Percentiles rank a stretch among this genome's conserved stretches.
These are phyloP conservation scores for Gobiocypris rarus DNA, from an alignment of 2,113 vertebrate genomes.

Conservation along the genomic window DNA sequence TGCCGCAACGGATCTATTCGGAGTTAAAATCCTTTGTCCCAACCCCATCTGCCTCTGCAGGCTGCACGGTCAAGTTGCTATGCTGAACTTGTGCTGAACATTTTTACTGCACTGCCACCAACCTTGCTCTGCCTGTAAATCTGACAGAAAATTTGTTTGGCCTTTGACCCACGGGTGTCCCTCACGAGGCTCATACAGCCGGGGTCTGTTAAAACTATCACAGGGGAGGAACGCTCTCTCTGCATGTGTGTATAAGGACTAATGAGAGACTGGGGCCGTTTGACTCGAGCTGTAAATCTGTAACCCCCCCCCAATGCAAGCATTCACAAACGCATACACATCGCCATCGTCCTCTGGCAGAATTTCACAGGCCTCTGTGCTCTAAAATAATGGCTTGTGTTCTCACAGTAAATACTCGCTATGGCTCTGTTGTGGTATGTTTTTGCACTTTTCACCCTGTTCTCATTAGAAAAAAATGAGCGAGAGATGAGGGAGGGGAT, in stretches of 20 bases:
- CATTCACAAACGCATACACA: slow-evolving; percentile 31
- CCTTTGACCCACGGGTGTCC: slow-evolving; percentile 72
- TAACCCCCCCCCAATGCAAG: slow-evolving; percentile 21
- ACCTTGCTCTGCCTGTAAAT: slow-evolving; percentile 68
- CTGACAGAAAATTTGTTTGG: slow-evolving; percentile 79
- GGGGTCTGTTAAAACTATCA: slow-evolving; percentile 76
- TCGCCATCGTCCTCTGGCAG: slow-evolving; percentile 55
- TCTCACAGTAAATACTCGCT: slow-evolving; percentile 65
- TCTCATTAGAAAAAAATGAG: slow-evolving; percentile 55
- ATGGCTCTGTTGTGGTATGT: slow-evolving; percentile 65
- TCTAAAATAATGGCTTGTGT: slow-evolving; percentile 66
- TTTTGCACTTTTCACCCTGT: slow-evolving; percentile 70
- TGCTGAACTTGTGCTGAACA: slow-evolving; percentile 56
- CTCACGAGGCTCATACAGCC: slow-evolving; percentile 63
- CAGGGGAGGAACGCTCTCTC: slow-evolving; percentile 50
- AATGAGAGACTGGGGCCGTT: slow-evolving; percentile 68
- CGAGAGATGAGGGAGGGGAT: slow-evolving; percentile 30
- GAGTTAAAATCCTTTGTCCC: slow-evolving; percentile 9
- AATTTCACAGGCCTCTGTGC: slow-evolving; percentile 63
- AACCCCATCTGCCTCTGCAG: slow-evolving; percentile 1
- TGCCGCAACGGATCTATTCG: slow-evolving; percentile 22
- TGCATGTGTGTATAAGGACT: slow-evolving; percentile 54
- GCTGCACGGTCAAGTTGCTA: slow-evolving; percentile 22
- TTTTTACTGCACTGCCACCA: slow-evolving; percentile 69
- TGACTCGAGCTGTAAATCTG: slow-evolving; percentile 60